These are phyloP conservation scores for Leptinotarsa undecemlineata DNA, from an alignment of 1,140 invertebrate genomes.

Conservation along the genomic window DNA sequence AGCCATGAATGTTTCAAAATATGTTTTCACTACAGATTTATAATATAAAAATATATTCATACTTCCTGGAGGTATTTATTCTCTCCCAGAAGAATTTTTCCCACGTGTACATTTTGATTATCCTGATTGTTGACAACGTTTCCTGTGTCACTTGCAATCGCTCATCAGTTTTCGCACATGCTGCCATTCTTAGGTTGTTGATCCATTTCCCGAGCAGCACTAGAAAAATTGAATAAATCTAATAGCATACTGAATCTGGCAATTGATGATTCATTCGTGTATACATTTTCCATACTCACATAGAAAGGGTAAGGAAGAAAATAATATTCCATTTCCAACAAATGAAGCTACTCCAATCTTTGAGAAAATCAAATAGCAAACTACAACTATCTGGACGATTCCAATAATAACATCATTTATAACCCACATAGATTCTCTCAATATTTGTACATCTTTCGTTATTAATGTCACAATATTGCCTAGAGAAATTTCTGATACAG, in stretches of 20 bases:
- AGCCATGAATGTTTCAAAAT: not conserved
- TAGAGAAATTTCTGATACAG: constrained; percentile 77
- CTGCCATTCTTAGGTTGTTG: constrained; percentile 30
- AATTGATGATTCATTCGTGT: not conserved
- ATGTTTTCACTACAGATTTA: not conserved
- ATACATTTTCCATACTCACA: not conserved
- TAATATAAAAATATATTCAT: not conserved
- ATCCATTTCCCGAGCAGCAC: not conserved
- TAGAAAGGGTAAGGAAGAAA: constrained; percentile 70
- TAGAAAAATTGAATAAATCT: not conserved
- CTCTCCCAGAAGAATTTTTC: constrained; percentile 76
- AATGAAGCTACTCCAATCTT: constrained; percentile 74
- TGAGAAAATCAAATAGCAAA: constrained; percentile 75
- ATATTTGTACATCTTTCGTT: constrained; percentile 83
- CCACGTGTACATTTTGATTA: constrained; percentile 91
- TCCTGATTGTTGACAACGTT: constrained; percentile 76
- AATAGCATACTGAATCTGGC: not conserved
- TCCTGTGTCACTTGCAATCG: constrained; percentile 84
- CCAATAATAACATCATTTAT: constrained; percentile 78
- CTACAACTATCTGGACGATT: constrained; percentile 75
- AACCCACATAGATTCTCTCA: constrained; percentile 65
- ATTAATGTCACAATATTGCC: constrained; percentile 91
- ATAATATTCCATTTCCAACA: constrained; percentile 75
- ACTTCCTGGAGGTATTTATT: constrained; percentile 54
- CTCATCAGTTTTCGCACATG: constrained; percentile 68